Evolutionary conservation across 2,797 vertebrate genomes (phyloP).

Genomic region (Jordanella pulchra): DNA sequence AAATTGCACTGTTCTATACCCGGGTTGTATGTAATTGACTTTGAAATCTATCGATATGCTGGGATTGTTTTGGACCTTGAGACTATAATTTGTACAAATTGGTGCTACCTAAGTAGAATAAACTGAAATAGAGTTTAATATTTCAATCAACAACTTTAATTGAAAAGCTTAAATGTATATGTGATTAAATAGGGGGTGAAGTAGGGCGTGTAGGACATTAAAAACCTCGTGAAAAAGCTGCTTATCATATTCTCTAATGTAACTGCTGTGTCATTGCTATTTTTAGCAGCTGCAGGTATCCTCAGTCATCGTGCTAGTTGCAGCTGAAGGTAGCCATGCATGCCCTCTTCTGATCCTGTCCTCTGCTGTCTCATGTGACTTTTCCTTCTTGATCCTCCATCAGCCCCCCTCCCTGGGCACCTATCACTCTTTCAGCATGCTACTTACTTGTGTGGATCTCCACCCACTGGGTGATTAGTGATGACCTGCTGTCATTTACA

Average conservation of each 20-base stretch:
- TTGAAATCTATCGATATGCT: background rate
- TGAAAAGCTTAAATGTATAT: background rate
- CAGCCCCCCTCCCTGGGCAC: constrained; percentile 19
- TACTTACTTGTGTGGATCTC: constrained; percentile 40
- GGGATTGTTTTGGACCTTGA: background rate
- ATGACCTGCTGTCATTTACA: constrained; percentile 65
- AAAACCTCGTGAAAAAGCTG: background rate
- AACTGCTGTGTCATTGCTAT: constrained; percentile 32
- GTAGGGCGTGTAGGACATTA: background rate
- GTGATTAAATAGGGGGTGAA: background rate
- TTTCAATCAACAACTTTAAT: background rate
- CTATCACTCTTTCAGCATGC: constrained; percentile 44
- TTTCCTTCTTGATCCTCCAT: constrained; percentile 28
- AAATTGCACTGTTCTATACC: background rate
- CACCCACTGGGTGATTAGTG: constrained; percentile 74
- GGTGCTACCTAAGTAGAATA: background rate
- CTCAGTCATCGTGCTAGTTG: constrained; percentile 6
- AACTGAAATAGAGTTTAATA: background rate
- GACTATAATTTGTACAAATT: background rate
- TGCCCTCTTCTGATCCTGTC: constrained; percentile 26
- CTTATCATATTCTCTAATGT: background rate
- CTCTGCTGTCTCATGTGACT: constrained; percentile 35
- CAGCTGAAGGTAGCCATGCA: constrained; percentile 17
- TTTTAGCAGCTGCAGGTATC: constrained; percentile 37
- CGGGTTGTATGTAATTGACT: background rate